phyloP scores from a whole-genome alignment of 2,113 vertebrate genomes.

The Pao palembangensis region DNA sequence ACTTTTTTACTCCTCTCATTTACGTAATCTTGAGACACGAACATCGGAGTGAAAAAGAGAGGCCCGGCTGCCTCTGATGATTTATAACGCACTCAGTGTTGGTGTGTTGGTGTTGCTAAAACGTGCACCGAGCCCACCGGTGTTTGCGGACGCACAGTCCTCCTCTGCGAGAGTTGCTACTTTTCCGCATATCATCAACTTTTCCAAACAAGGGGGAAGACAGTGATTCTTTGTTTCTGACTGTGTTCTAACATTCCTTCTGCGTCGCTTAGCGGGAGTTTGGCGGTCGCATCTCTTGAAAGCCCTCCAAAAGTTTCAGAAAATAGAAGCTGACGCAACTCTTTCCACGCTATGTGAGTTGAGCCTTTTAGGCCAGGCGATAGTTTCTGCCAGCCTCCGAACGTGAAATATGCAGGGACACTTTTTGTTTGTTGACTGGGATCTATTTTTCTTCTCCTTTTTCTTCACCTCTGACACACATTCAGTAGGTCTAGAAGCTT shows the following conservation, averaged over 20 bases:
- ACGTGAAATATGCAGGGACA: constrained; percentile 51
- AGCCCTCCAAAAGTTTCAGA: constrained; percentile 44
- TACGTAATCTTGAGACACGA: constrained; percentile 20
- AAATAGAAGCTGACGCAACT: constrained; percentile 56
- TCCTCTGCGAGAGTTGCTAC: constrained; percentile 22
- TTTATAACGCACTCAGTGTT: constrained; percentile 4
- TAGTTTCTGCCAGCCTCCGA: constrained; percentile 33
- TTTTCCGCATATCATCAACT: constrained; percentile 32
- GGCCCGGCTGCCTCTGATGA: constrained; percentile 12
- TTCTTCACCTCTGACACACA: not conserved
- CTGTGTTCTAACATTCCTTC: constrained; percentile 38
- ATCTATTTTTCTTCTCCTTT: constrained; percentile 14
- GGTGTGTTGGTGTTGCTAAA: too few relatives aligned
- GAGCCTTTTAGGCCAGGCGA: constrained; percentile 27
- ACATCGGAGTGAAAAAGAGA: constrained; percentile 6
- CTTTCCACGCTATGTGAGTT: constrained; percentile 59
- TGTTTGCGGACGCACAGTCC: constrained; percentile 8
- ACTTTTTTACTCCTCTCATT: constrained; percentile 4
- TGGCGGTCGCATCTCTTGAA: constrained; percentile 51
- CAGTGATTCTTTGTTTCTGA: constrained; percentile 26
- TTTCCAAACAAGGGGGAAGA: constrained; percentile 37
- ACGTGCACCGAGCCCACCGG: not conserved
- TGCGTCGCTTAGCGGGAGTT: constrained; percentile 36
- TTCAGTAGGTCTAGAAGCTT: not conserved
- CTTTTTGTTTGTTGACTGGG: constrained; percentile 9